Evolutionary conservation across 2,888 invertebrate genomes (phyloP).

Genomic region (Zeuzera pyrina): DNA sequence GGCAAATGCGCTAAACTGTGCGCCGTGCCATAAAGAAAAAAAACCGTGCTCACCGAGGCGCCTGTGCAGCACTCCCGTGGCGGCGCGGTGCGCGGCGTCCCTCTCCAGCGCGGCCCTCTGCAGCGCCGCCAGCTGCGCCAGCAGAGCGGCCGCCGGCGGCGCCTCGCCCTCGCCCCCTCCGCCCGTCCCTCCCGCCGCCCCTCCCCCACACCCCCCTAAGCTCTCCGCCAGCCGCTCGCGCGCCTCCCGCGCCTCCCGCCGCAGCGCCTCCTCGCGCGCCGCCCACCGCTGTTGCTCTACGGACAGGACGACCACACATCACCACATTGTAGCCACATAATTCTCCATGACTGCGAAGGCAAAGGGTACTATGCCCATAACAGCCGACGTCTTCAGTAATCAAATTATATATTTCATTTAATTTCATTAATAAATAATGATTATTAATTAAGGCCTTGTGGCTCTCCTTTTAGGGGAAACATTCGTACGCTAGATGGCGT

Average conservation of each 20-base stretch:
- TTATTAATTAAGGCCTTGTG: no score
- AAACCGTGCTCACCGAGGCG: conserved; percentile 23
- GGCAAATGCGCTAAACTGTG: no score
- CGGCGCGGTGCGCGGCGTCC: conserved; percentile 30
- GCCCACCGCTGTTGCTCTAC: conserved; percentile 59
- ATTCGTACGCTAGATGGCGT: no score
- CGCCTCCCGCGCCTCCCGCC: conserved; percentile 38
- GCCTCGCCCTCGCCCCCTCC: conserved; percentile 13
- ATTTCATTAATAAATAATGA: no score
- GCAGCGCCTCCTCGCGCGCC: conserved; percentile 40
- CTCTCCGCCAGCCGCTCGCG: conserved; percentile 23
- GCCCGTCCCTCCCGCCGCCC: conserved; percentile 25
- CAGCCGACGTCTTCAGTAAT: no score
- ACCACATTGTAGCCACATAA: no score
- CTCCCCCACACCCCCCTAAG: conserved; percentile 14
- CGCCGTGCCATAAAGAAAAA: no score
- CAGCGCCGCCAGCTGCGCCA: conserved; percentile 43
- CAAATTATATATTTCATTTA: no score
- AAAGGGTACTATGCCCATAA: no score
- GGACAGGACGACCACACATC: background rate
- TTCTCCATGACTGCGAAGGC: no score
- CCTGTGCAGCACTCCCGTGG: conserved; percentile 12
- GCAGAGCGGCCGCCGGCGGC: conserved; percentile 20
- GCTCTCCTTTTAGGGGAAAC: no score
- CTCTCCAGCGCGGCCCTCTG: conserved; percentile 39